These are phyloP conservation scores for Bombycilla garrulus DNA, from an alignment of 2,113 vertebrate genomes.

Conservation along the genomic window DNA sequence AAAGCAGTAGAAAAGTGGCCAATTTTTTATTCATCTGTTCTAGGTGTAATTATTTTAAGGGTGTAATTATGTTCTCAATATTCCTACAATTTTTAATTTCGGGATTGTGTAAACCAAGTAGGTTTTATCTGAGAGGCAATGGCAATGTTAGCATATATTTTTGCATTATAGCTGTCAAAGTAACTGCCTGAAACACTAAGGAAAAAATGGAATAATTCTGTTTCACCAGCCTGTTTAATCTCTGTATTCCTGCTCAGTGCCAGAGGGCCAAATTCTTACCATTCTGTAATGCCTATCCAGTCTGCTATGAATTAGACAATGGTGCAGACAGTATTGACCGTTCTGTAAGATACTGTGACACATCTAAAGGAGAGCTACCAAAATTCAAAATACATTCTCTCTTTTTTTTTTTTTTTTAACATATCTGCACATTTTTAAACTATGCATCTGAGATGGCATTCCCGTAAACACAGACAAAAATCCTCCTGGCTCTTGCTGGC, in stretches of 20 bases:
- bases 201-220: not conserved
- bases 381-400: not conserved
- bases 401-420: not conserved
- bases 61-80: not conserved
- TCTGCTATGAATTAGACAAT: not conserved
- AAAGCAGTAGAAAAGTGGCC: not conserved
- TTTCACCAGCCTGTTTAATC: not conserved
- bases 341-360: not conserved
- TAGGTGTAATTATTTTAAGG: not conserved
- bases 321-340: not conserved
- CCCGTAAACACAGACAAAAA: not conserved
- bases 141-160: not conserved
- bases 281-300: not conserved
- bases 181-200: not conserved
- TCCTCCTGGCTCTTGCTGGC: not conserved
- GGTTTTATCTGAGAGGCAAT: not conserved
- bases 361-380: not conserved
- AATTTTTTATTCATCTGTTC: not conserved
- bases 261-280: not conserved
- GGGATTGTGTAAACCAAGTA: not conserved
- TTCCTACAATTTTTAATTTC: not conserved
- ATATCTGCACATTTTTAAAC: not conserved
- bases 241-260: not conserved
- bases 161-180: not conserved
- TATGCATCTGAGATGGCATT: accelerated